Evolutionary conservation across 64 coral and sea anemone genomes (phyloP).

Genomic region (Montipora sp.): DNA sequence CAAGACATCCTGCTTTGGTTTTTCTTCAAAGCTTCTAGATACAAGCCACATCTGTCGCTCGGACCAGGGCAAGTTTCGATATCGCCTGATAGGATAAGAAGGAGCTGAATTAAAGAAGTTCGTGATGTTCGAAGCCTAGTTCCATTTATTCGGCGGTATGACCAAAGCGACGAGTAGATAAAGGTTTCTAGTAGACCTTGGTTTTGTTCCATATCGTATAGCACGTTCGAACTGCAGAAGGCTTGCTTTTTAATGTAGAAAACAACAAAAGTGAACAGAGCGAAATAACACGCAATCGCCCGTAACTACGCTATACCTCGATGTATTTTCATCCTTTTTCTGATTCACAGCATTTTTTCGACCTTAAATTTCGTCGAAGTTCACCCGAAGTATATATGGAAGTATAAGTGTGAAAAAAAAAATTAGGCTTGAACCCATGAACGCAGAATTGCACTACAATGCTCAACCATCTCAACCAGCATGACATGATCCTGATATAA

Average conservation of each 20-base stretch:
- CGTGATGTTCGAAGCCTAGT: background rate
- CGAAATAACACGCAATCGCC: constrained; percentile 8
- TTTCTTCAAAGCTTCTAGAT: constrained; percentile 40
- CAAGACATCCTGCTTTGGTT: constrained; percentile 57
- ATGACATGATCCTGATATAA: too few species aligned
- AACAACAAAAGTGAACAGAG: constrained; percentile 10
- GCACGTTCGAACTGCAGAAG: constrained; percentile 30
- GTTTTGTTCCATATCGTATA: background rate
- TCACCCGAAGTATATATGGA: too few species aligned
- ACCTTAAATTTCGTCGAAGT: too few species aligned
- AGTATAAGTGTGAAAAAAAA: too few species aligned
- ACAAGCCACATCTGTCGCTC: constrained; percentile 34
- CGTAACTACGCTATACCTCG: too few species aligned
- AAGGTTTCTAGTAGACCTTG: constrained; percentile 10
- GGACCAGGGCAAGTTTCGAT: constrained; percentile 47
- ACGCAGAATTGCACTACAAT: too few species aligned
- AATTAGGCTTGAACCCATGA: too few species aligned
- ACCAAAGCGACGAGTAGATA: constrained; percentile 22
- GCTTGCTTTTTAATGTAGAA: constrained; percentile 55
- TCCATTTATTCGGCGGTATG: background rate
- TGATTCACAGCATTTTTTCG: too few species aligned
- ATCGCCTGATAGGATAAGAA: too few species aligned
- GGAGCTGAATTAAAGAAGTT: background rate
- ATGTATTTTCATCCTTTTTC: too few species aligned
- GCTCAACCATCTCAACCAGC: too few species aligned